These are phyloP conservation scores for Poeciliopsis infans DNA, from an alignment of 2,797 vertebrate species.

Conservation along the genomic window DNA sequence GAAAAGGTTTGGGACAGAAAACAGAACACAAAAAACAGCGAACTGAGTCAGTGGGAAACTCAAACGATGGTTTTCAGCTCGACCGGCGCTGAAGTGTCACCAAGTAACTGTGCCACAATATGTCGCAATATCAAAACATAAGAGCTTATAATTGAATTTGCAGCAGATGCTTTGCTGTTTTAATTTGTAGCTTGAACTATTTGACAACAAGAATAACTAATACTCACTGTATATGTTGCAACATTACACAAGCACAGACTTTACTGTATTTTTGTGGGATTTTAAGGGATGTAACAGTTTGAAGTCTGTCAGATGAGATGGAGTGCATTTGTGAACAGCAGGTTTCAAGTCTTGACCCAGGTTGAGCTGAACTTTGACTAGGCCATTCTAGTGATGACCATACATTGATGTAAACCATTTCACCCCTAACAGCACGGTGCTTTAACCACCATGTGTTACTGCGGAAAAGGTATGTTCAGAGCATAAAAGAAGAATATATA, in stretches of 20 bases:
- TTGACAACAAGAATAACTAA: background rate
- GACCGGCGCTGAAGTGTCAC: background rate
- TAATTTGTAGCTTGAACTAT: background rate
- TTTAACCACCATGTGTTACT: background rate
- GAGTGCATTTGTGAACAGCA: background rate
- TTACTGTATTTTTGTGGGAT: background rate
- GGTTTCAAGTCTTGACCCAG: background rate
- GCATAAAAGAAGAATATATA: background rate
- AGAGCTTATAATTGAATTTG: background rate
- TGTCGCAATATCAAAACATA: background rate
- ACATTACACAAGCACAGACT: background rate
- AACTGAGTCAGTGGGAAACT: slow-evolving; percentile 53
- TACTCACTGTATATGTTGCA: background rate
- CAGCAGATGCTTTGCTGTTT: background rate
- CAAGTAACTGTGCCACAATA: background rate
- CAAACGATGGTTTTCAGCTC: slow-evolving; percentile 5
- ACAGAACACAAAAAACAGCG: slow-evolving; percentile 35
- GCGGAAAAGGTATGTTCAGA: background rate
- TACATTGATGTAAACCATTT: background rate
- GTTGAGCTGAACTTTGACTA: background rate
- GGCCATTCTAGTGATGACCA: background rate
- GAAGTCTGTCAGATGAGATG: background rate
- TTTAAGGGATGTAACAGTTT: background rate
- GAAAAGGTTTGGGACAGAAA: slow-evolving; percentile 27
- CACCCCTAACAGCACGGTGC: background rate